Conservation (phyloP, 2,797 vertebrate species). For the Hybognathus amarus region DNA sequence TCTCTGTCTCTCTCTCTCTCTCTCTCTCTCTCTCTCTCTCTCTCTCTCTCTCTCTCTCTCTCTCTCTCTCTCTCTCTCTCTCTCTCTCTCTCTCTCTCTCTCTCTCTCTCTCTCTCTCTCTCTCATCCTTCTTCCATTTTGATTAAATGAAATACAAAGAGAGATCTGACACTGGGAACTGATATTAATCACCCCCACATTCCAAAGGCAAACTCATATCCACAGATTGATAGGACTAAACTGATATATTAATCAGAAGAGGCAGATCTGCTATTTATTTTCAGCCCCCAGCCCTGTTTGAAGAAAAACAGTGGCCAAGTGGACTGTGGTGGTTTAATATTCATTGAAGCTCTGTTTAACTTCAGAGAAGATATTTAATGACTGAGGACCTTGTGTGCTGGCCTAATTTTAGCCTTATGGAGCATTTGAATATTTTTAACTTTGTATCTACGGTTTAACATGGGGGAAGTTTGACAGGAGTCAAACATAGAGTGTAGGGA, state of each 20-base stretch:
- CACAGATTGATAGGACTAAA: constrained; percentile 56
- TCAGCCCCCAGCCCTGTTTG: constrained; percentile 28
- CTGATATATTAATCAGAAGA: constrained; percentile 47
- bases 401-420: constrained; percentile 12
- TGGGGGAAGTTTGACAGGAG: neutral
- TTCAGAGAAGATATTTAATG: constrained; percentile 47
- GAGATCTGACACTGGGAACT: constrained; percentile 69
- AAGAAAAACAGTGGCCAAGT: constrained; percentile 37
- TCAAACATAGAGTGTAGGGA: constrained; percentile 1
- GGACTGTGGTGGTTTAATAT: constrained; percentile 33
- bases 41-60: constrained; percentile 57
- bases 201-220: constrained; percentile 42
- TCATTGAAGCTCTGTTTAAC: constrained; percentile 34
- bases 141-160: constrained; percentile 76
- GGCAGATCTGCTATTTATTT: constrained; percentile 39
- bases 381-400: constrained; percentile 38
- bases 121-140: constrained; percentile 65
- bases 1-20: constrained; percentile 21
- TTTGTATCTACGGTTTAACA: constrained; percentile 29
- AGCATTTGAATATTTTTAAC: constrained; percentile 18
- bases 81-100: constrained; percentile 58
- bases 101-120: constrained; percentile 63
- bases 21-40: constrained; percentile 64
- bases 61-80: constrained; percentile 65
- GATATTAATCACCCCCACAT: constrained; percentile 68